Percentiles rank a stretch among this genome's conserved stretches.
phyloP scores from a whole-genome alignment of 92 coral and sea anemone genomes.

The Zoanthus sociatus region DNA sequence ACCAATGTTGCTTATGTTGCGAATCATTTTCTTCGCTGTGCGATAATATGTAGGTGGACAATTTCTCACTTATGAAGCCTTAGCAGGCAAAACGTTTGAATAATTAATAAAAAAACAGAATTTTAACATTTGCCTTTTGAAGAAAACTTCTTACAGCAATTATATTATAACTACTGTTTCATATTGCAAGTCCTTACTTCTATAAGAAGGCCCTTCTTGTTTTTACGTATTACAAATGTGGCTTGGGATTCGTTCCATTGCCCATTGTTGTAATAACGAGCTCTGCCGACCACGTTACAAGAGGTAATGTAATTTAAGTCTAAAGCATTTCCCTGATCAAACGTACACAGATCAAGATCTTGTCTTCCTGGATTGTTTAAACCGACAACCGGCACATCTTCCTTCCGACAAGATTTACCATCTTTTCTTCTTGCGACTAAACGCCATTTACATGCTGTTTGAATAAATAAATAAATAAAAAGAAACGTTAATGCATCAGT shows the following conservation, averaged over 20 bases:
- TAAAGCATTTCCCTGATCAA: not conserved
- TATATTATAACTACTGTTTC: too few relatives aligned
- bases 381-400: constrained; percentile 28
- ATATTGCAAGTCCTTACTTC: constrained; percentile 8
- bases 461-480: not conserved
- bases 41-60: too few relatives aligned
- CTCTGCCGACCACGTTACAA: not conserved
- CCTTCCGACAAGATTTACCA: not conserved
- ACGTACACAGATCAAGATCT: constrained; percentile 3
- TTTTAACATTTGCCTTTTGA: too few relatives aligned
- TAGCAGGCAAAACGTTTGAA: too few relatives aligned
- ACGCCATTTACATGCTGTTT: constrained; percentile 27
- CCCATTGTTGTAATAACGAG: constrained; percentile 8
- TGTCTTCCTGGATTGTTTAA: not conserved
- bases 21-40: too few relatives aligned
- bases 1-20: too few relatives aligned
- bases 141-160: too few relatives aligned
- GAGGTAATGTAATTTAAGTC: not conserved
- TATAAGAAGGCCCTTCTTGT: not conserved
- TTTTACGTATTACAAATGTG: constrained; percentile 9
- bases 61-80: too few relatives aligned
- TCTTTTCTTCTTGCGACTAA: constrained; percentile 10
- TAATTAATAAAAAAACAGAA: too few relatives aligned
- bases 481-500: not conserved
- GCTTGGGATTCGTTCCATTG: constrained; percentile 1